phyloP scores from a whole-genome alignment of 92 coral and sea anemone species.

The Palythoa grandis region DNA sequence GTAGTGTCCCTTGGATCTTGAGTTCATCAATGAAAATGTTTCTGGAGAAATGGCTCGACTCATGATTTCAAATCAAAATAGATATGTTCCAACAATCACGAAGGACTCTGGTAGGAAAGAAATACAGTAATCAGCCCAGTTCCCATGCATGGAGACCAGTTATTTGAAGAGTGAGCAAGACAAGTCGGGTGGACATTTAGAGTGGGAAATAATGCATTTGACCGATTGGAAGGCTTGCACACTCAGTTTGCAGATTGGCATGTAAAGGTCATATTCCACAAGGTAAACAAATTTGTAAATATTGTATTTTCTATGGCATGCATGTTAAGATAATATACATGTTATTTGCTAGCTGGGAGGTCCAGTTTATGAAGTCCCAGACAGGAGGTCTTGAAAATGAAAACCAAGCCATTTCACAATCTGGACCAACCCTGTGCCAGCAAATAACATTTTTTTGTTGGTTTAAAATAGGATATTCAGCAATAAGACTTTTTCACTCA shows the following conservation, averaged over 20 bases:
- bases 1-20: slow-evolving; percentile 59
- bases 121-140: slow-evolving; percentile 39
- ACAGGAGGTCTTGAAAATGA: not conserved
- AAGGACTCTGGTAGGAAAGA: slow-evolving; percentile 24
- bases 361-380: not conserved
- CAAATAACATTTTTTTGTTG: not conserved
- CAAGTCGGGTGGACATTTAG: slow-evolving; percentile 54
- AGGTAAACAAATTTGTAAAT: slow-evolving; percentile 46
- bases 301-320: not conserved
- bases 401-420: not conserved
- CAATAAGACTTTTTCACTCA: too few species aligned
- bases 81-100: slow-evolving; percentile 45
- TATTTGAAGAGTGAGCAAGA: slow-evolving; percentile 58
- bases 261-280: slow-evolving; percentile 46
- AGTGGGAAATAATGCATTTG: slow-evolving; percentile 32
- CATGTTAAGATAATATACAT: not conserved
- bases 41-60: slow-evolving; percentile 59
- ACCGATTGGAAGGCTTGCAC: slow-evolving; percentile 35
- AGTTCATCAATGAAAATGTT: slow-evolving; percentile 55
- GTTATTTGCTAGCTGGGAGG: not conserved
- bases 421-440: not conserved
- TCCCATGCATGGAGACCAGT: slow-evolving; percentile 63
- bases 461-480: not conserved
- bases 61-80: slow-evolving; percentile 43
- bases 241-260: slow-evolving; percentile 33